Base-by-base conservation (phyloP, 2,888 invertebrate genomes). In the Amiota communis region DNA sequence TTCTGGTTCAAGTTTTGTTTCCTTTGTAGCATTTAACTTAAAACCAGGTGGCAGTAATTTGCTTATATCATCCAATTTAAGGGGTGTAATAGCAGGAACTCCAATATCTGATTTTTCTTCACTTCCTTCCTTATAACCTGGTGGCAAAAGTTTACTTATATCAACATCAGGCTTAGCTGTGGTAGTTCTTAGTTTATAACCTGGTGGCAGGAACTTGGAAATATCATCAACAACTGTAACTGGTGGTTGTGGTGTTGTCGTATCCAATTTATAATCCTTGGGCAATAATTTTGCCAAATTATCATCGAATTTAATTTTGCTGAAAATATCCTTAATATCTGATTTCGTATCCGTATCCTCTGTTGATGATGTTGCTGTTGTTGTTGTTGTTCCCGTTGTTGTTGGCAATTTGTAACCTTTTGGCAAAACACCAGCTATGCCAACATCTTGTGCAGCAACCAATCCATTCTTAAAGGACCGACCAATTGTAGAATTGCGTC, bases 41-140 rank as follows among this genome's bases (percentile, higher is more conserved):
- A 92, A 92, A 9, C 92, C 90, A 1, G 92, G 90, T 36, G 92
- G 95, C 74, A 94, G 88, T 63, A 95, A 91, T 56, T 92, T 92
- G 68, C 91, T 91, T 71, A 94, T 89, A 75, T 93, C 93, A 15
- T 92, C 92, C 0, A 82, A 72, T 49, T 85, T 87, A 0, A 86
- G 93, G 3, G 82, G 79, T 0, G 74, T 78, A 4, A 85, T 77
- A 6, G 73, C 79, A 3, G 20, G 23, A 0, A 73, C 70, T 15
- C 75, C 15, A 64, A 81, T 79, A 12, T 79, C 70, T 0, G 72
- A 59, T 3, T 67, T 49, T 12, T 78, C 76, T 0, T 71, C 49
- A 13, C 72, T 76, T 10, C 76, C 79, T 23, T 83, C 94, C 23
- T 36, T 36, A 81, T 92, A 95, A 3, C 93, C 93, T 10, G 93